A percentile compares a stretch with the other conserved stretches of the same genome.
These are phyloP conservation scores for Chirona hameri DNA, from an alignment of 2,888 invertebrate genomes.

Conservation along the genomic window DNA sequence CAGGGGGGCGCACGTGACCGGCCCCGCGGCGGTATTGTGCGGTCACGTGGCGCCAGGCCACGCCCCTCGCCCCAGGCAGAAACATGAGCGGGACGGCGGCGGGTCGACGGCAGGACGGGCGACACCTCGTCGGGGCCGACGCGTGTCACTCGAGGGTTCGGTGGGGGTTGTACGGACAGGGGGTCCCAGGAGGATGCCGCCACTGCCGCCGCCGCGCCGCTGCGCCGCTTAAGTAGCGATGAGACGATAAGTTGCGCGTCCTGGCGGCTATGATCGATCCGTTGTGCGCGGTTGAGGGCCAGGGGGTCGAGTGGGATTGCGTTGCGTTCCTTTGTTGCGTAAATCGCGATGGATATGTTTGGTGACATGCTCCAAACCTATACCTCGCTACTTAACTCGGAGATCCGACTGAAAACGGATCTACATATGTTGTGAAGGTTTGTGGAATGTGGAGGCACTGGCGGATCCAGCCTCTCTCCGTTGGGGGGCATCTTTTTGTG, in stretches of 20 bases:
- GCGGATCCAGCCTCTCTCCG: too few relatives aligned
- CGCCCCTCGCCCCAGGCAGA: background rate
- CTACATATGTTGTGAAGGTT: too few relatives aligned
- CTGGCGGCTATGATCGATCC: background rate
- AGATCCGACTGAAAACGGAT: too few relatives aligned
- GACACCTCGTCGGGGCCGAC: background rate
- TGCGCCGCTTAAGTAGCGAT: background rate
- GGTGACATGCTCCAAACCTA: too few relatives aligned
- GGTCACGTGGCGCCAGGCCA: background rate
- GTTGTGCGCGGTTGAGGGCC: too few relatives aligned
- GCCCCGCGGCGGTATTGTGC: background rate
- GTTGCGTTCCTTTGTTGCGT: too few relatives aligned
- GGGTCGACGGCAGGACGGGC: background rate
- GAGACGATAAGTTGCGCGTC: constrained; percentile 7
- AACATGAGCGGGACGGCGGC: background rate
- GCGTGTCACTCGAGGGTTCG: background rate
- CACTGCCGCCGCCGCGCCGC: background rate
- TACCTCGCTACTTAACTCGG: too few relatives aligned
- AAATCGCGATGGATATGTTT: too few relatives aligned
- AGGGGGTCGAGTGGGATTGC: too few relatives aligned
- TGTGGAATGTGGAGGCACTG: too few relatives aligned
- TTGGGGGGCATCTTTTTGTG: too few relatives aligned
- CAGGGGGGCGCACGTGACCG: constrained; percentile 8
- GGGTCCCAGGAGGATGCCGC: background rate
- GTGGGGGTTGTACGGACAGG: background rate